Evolutionary conservation across 2,888 invertebrate species (phyloP), one percentile per base, ranked within the genome.

Genomic region (Seira sanloemensis): DNA sequence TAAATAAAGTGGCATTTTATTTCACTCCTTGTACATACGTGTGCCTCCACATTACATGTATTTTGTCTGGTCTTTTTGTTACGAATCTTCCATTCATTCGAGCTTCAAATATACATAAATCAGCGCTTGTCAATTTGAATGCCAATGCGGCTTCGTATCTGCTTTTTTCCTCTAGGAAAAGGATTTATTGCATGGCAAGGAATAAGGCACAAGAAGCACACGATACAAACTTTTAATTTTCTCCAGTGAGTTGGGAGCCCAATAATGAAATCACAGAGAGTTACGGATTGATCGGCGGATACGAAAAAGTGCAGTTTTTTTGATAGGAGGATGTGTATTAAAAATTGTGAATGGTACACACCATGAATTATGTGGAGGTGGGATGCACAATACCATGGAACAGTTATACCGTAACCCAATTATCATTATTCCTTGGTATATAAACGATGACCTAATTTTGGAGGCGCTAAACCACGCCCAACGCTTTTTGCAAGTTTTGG

Each of bases 1-100:
- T 58, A 58, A 58, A 58, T 58, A 58, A 58, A 58, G 58, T 58
- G 58, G 58, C 58, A 58, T 58, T 58, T 58, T 58, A 58, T 58
- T 58, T 58, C 12, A 37, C 37, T 37, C 37, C 37, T 12, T 37
- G 5, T 37, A 37, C 37, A 37, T 58, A 58, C 37, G 12, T 37
- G 37, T 58, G 58, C 58, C 58, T 58, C 58, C 58, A 58, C 58
- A 58, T 58, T 58, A 58, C 58, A 58, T n/a, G n/a, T 18, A 58
- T n/a, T 58, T 58, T 58, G 58, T 58, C 58, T 58, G 58, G 37
- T n/a, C 37, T 58, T 9, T 37, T 37, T 37, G 37, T 58, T 58
- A 37, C 4, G 12, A 58, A 58, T 18, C 58, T 58, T n/a, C 58
- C n/a, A 58, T 58, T 58, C 58, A 58, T 58, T 58, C 16, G 58